Conservation (phyloP, 2,797 vertebrate species). For the Echeneis naucrates region DNA sequence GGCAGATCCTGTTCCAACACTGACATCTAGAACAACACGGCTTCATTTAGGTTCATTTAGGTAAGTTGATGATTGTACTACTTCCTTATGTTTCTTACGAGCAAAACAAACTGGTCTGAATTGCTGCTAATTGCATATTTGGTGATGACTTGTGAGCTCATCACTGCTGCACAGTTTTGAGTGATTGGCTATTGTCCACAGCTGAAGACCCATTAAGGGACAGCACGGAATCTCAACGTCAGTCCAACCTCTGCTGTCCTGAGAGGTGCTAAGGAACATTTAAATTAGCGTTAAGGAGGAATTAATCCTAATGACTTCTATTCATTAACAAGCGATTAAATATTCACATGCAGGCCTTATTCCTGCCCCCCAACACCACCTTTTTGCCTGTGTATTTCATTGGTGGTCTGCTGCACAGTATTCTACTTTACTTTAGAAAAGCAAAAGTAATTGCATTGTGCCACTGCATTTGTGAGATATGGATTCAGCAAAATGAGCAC, state of each 20-base stretch:
- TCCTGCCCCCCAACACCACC: constrained; percentile 1
- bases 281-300: constrained; percentile 61
- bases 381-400: constrained; percentile 40
- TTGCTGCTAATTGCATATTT: constrained; percentile 37
- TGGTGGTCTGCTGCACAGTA: constrained; percentile 40
- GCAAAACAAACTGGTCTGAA: constrained; percentile 34
- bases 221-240: constrained; percentile 42
- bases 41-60: constrained; percentile 10
- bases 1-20: constrained; percentile 32
- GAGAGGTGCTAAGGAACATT: constrained; percentile 58
- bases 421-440: constrained; percentile 25
- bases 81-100: constrained; percentile 31
- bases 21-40: constrained; percentile 9
- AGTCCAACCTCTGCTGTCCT: constrained; percentile 33
- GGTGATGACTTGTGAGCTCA: constrained; percentile 29
- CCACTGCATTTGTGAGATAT: constrained; percentile 65
- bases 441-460: constrained; percentile 46
- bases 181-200: constrained; percentile 56
- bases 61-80: constrained; percentile 12
- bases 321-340: constrained; percentile 75
- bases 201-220: constrained; percentile 50
- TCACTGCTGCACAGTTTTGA: constrained; percentile 43
- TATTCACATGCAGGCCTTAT: constrained; percentile 57
- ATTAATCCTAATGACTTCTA: constrained; percentile 75
- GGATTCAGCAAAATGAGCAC: constrained; percentile 47